A percentile compares a stretch with the other conserved stretches of the same genome.
These are phyloP conservation scores for Hippocampus kuda DNA, from an alignment of 2,797 vertebrate genomes.

Conservation along the genomic window DNA sequence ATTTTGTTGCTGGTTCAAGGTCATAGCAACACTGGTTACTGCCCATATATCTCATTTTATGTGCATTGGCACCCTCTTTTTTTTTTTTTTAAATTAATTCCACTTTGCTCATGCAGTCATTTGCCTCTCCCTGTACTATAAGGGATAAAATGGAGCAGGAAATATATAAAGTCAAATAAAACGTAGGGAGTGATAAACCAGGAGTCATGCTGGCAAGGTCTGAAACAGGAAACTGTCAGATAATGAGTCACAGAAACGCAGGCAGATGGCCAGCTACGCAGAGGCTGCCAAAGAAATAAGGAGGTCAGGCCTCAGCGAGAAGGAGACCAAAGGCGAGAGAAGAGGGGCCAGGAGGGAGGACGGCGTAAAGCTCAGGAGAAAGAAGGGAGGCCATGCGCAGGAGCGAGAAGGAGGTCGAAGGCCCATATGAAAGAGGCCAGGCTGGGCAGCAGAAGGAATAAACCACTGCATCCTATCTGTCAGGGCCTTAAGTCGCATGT, in stretches of 20 bases:
- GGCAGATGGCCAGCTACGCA: constrained; percentile 21
- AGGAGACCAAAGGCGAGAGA: constrained; percentile 3
- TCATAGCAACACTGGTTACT: not conserved
- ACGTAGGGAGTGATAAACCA: constrained; percentile 32
- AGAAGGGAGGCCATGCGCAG: not conserved
- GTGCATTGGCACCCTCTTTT: not conserved
- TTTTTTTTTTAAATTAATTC: not conserved
- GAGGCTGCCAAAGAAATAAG: constrained; percentile 1
- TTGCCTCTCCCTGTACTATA: constrained; percentile 6
- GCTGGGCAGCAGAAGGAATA: constrained; percentile 2
- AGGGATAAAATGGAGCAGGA: constrained; percentile 12
- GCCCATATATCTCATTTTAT: constrained; percentile 5
- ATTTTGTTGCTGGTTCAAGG: not conserved
- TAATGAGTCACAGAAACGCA: constrained; percentile 50
- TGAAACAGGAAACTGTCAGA: constrained; percentile 40
- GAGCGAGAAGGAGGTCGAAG: not conserved
- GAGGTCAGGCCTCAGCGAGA: constrained; percentile 5
- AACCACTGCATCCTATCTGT: constrained; percentile 19
- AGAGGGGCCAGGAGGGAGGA: not conserved
- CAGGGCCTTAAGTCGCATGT: constrained; percentile 12
- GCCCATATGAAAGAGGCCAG: not conserved
- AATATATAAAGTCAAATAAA: constrained; percentile 23
- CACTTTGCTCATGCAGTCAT: not conserved
- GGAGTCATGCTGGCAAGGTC: constrained; percentile 21
- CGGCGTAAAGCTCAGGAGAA: not conserved